A percentile compares a stretch with the other conserved stretches of the same genome.
These are phyloP conservation scores for Scylla paramamosain DNA, from an alignment of 1,140 invertebrate species.

Conservation along the genomic window DNA sequence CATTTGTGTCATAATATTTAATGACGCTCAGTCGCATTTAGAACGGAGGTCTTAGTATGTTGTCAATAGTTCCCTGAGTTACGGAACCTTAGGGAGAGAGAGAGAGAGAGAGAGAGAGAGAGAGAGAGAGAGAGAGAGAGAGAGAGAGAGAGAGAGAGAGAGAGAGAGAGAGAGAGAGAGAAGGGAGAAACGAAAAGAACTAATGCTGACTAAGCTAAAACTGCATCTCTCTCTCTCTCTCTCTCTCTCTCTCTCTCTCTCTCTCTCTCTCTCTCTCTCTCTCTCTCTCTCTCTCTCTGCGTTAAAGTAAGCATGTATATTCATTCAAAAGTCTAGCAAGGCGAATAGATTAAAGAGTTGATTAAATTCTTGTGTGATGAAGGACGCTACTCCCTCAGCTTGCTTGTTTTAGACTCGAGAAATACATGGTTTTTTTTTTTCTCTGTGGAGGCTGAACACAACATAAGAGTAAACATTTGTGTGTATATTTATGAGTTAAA, in stretches of 20 bases:
- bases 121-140: neutral
- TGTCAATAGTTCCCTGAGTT: conserved; percentile 59
- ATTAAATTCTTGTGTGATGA: no score
- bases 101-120: conserved; percentile 22
- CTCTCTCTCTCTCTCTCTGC: conserved; percentile 37
- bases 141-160: neutral
- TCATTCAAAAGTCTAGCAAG: neutral
- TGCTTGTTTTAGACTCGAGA: no score
- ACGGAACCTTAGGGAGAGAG: neutral
- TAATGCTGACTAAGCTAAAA: neutral
- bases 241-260: conserved; percentile 21
- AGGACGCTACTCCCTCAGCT: no score
- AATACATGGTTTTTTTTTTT: no score
- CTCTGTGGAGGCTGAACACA: no score
- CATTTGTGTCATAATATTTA: conserved; percentile 75
- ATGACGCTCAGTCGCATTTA: conserved; percentile 68
- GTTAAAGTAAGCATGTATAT: neutral
- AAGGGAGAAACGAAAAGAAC: neutral
- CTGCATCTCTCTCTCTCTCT: neutral
- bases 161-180: neutral
- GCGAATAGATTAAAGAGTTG: no score
- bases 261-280: conserved; percentile 24
- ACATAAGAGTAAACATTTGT: no score
- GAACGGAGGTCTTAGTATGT: conserved; percentile 46
- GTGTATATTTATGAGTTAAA: no score